Evolutionary conservation across 2,797 vertebrate genomes (phyloP).

Genomic region (Ataeniobius toweri): DNA sequence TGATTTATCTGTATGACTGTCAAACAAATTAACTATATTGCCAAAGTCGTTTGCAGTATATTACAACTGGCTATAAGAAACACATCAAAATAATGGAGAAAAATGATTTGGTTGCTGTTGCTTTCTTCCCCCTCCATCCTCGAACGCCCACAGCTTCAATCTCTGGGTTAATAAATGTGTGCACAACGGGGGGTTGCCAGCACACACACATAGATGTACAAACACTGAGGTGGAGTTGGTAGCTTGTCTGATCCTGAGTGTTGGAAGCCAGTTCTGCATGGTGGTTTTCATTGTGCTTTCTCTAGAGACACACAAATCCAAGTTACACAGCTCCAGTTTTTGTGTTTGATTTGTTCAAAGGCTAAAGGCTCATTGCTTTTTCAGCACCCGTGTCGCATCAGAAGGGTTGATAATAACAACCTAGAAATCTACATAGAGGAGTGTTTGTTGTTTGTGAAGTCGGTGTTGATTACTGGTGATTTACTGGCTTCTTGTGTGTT

Average conservation of each 20-base stretch:
- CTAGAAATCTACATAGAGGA: slow-evolving; percentile 33
- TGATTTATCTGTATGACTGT: slow-evolving; percentile 42
- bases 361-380: slow-evolving; percentile 72
- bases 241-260: slow-evolving; percentile 38
- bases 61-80: slow-evolving; percentile 51
- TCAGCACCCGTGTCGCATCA: slow-evolving; percentile 43
- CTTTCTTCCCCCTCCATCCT: slow-evolving; percentile 19
- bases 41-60: slow-evolving; percentile 39
- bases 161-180: slow-evolving; percentile 53
- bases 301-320: slow-evolving; percentile 25
- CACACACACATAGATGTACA: slow-evolving; percentile 10
- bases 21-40: slow-evolving; percentile 44
- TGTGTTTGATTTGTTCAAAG: slow-evolving; percentile 58
- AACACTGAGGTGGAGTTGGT: slow-evolving; percentile 40
- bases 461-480: slow-evolving; percentile 31
- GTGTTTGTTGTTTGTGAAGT: slow-evolving; percentile 34
- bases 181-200: slow-evolving; percentile 23
- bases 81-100: slow-evolving; percentile 51
- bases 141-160: slow-evolving; percentile 48
- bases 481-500: slow-evolving; percentile 28
- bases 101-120: slow-evolving; percentile 37
- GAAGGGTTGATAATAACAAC: slow-evolving; percentile 59
- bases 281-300: slow-evolving; percentile 28
- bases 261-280: slow-evolving; percentile 37
- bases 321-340: slow-evolving; percentile 28